Evolutionary conservation across 2,797 vertebrate species (phyloP), one percentile per base, ranked within the genome.

Genomic region (Streptopelia turtur): DNA sequence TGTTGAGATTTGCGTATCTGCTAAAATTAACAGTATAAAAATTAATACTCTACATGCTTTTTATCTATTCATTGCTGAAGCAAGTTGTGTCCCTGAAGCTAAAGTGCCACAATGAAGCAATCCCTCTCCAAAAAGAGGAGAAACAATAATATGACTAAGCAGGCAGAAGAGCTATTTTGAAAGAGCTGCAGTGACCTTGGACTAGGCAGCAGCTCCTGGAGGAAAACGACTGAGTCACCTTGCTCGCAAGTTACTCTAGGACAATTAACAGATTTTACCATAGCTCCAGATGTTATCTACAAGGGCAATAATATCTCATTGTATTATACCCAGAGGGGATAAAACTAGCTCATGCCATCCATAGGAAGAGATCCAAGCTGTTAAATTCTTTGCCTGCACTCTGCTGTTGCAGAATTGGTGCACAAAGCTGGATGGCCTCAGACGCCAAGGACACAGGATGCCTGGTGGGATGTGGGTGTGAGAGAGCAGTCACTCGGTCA

Each of bases 391-490:
- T 65, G n/a, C 35, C 28, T 30, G 10, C 10, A 43, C 50, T 84
- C 55, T 82, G 50, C 71, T 41, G 56, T 24, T 70, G 43, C 49
- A 72, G 75, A 41, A 30, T 25, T 24, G 16, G 7, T 59, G 74
- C 20, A 18, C 13, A 30, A 70, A 39, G 5, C 13, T 17, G 30
- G 25, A 8, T 35, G 35, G 6, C 3, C 3, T 2, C 22, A 77
- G n/a, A 11, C 1, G 5, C n/a, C 1, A 11, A 41, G 69, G 41
- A 43, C 33, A 56, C 28, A 0, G 0, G 10, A 6, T 31, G 24
- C 9, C 31, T 13, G 23, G 8, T 49, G 56, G 45, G n/a, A 56
- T 0, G 1, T 2, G 3, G n/a, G 24, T 8, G 28, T 41, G 24
- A 35, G 30, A 69, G 4, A 33, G n/a, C 53, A 14, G 9, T 14